Evolutionary conservation across 92 coral and sea anemone genomes (phyloP), one percentile per base, ranked within the genome.

Genomic region (Plumapathes pennacea): DNA sequence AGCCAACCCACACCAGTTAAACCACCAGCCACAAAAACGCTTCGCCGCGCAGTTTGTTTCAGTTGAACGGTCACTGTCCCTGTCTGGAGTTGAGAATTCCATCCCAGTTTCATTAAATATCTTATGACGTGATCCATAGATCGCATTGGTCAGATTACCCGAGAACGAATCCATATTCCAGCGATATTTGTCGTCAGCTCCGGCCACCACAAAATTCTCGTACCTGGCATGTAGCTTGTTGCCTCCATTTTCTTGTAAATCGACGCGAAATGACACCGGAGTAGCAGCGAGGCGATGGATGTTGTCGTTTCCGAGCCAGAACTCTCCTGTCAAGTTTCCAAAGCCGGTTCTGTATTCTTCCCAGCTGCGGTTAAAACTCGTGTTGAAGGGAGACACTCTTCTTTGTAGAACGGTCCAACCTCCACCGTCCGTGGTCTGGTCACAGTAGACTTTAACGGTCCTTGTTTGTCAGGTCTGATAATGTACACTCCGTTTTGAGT

Each of bases 21-120:
- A n/a, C n/a, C 85, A 78, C 85, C 85, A 78, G 47, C 79, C 85
- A n/a, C n/a, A n/a, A n/a, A n/a, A n/a, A n/a, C 0, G 58, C 36
- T 0, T 17, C 17, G 9, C 3, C 42, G 78, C 80, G 23, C 85
- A 71, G 52, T 54, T 46, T 7, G 31, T 59, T 1, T 13, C 31
- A 10, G 11, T 4, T 28, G 53, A 27, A 39, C 17, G 9, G 23
- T 78, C 85, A 42, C 71, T 78, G 42, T 78, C 80, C 38, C 43
- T 59, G 29, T 78, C 79, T 25, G 22, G 1, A 20, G 85, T 78
- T 21, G 79, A 43, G 25, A 78, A 78, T 28, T 44, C 63, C 85
- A 70, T 78, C 3, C 74, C 85, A 42, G 69, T 42, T 10, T 58
- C 38, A 31, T 69, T 43, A 22, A 29, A 44, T 9, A 28, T 32